Percentiles rank a stretch among this genome's conserved stretches.
Conservation (phyloP, 2,113 vertebrate species). For the Aleadryas rufinucha region DNA sequence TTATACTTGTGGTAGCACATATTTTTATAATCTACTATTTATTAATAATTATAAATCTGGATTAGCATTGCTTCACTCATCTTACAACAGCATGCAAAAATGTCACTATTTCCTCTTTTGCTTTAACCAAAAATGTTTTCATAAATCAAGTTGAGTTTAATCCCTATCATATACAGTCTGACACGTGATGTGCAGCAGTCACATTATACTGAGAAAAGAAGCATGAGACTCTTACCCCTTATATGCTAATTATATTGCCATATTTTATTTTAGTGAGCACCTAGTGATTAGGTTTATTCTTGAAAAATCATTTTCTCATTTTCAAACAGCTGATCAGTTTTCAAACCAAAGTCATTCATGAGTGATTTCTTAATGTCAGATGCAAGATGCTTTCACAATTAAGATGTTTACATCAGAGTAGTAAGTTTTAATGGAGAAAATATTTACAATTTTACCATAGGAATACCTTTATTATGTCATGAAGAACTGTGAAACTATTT, state of each 20-base stretch:
- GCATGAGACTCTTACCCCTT: background rate
- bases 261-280: background rate
- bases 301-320: background rate
- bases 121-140: background rate
- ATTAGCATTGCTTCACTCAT: background rate
- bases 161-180: background rate
- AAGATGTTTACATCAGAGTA: background rate
- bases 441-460: background rate
- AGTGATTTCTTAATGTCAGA: background rate
- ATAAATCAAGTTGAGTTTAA: background rate
- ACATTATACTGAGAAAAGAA: background rate
- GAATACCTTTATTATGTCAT: background rate
- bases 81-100: background rate
- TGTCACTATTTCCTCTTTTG: background rate
- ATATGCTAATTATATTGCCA: background rate
- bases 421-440: background rate
- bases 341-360: background rate
- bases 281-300: background rate
- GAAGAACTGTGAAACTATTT: background rate
- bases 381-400: background rate
- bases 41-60: background rate
- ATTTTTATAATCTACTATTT: background rate
- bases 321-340: background rate
- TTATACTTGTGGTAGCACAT: background rate
- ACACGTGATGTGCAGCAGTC: background rate